A percentile compares a stretch with the other conserved stretches of the same genome.
Evolutionary conservation across 2,888 invertebrate species (phyloP).

Genomic region (Penaeus monodon): DNA sequence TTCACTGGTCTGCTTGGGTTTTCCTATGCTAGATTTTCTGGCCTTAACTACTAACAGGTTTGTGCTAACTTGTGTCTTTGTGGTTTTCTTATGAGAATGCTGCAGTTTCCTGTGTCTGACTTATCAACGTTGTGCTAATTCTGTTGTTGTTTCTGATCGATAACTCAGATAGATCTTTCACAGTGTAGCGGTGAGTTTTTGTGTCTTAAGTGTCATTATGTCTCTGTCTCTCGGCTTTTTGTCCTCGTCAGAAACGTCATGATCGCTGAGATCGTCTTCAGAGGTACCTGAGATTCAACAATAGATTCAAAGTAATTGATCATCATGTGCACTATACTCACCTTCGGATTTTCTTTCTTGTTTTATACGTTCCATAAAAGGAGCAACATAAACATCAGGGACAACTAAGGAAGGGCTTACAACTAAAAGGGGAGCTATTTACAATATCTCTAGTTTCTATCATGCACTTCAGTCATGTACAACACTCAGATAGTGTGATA

Average conservation of each 20-base stretch:
- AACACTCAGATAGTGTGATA: conserved; percentile 16
- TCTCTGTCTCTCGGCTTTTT: neutral
- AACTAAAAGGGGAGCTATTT: conserved; percentile 15
- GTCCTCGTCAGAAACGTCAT: conserved; percentile 30
- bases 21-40: neutral
- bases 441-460: neutral
- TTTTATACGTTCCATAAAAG: too few relatives aligned
- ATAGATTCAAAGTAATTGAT: conserved; percentile 6
- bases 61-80: neutral
- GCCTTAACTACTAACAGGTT: conserved; percentile 8
- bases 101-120: too few relatives aligned
- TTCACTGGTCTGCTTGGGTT: neutral
- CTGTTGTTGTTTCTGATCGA: conserved; percentile 3
- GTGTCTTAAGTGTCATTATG: neutral
- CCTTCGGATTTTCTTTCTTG: neutral
- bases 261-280: conserved; percentile 32
- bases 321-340: conserved; percentile 14
- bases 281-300: conserved; percentile 50
- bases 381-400: neutral
- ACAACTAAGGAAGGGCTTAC: neutral
- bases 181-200: neutral
- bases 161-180: neutral
- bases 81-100: neutral
- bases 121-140: conserved; percentile 1
- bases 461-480: conserved; percentile 17